Percentiles rank a stretch among this genome's conserved stretches.
Conservation (phyloP, 2,888 invertebrate genomes). For the Priapulus caudatus region DNA sequence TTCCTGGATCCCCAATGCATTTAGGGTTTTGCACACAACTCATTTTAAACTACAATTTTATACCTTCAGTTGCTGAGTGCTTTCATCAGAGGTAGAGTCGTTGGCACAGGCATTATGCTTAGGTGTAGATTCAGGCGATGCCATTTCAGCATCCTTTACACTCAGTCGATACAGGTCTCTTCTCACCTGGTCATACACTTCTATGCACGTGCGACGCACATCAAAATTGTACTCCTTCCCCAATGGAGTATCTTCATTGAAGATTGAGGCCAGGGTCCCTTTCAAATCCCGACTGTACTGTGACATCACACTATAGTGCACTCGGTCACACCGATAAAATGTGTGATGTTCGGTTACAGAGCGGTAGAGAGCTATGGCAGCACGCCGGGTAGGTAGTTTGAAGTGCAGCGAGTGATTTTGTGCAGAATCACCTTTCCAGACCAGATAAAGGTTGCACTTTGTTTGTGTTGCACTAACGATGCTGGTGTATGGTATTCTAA, state of each 20-base stretch:
- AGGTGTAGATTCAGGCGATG: too few species aligned
- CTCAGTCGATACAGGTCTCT: constrained; percentile 60
- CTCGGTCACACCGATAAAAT: constrained; percentile 84
- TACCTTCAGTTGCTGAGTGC: too few species aligned
- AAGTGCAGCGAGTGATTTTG: constrained; percentile 52
- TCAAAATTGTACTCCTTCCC: constrained; percentile 85
- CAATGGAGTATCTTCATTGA: constrained; percentile 71
- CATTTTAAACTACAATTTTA: too few species aligned
- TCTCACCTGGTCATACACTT: constrained; percentile 75
- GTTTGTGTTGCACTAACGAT: constrained; percentile 35
- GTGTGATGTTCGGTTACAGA: constrained; percentile 83
- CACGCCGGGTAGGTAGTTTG: constrained; percentile 65
- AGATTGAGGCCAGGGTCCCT: constrained; percentile 78
- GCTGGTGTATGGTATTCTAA: constrained; percentile 33
- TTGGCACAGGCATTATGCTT: too few species aligned
- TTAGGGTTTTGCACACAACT: too few species aligned
- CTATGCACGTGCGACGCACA: constrained; percentile 71
- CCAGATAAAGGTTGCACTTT: constrained; percentile 30
- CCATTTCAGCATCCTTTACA: too few species aligned
- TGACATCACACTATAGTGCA: constrained; percentile 69
- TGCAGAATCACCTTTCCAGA: constrained; percentile 28
- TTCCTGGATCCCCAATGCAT: too few species aligned
- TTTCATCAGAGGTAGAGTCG: too few species aligned
- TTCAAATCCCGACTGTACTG: constrained; percentile 79
- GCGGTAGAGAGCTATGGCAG: constrained; percentile 67